Evolutionary conservation across 92 coral and sea anemone genomes (phyloP), one percentile per base, ranked within the genome.

Genomic region (Isaurus tuberculatus): DNA sequence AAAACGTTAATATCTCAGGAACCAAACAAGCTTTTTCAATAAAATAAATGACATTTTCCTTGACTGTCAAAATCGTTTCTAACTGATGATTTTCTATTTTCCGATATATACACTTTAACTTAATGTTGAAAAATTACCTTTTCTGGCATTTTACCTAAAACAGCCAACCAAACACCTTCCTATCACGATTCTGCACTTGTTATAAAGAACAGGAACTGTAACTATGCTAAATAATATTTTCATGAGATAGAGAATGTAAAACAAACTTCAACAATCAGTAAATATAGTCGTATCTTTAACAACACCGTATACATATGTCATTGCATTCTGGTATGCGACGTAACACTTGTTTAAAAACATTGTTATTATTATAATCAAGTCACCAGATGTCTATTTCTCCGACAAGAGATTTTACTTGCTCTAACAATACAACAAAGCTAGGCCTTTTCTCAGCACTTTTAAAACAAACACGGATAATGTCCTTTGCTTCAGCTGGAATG

Each of bases 391-490:
- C 44, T 11, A 72, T 72, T 33, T 72, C 78, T 33, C 78, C 78
- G 3, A 78, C 71, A 32, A 75, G 82, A 48, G 33, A 22, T 27
- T 75, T 60, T 25, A 51, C 67, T 49, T 28, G 20, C 19, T 44
- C 55, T 20, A 75, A 51, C 65, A 75, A 49, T 32, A 11, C 60
- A 33, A 72, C 26, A 72, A 72, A 34, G 78, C 26, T 72, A 30
- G 78, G 78, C 78, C 78, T 72, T 72, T 72, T 72, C 20, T 33
- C 78, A 72, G 78, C 57, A 72, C 78, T 72, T 33, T 33, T 23
- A 37, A 72, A 72, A n/a, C 78, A 72, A 72, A 72, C 51, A 72
- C 51, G 53, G 28, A 72, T 72, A 16, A 72, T 72, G 49, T 72
- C 78, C 26, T 37, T 37, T 16, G 49, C 78, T 34, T 34, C 49